These are phyloP conservation scores for Pseudomyrmex gracilis DNA, from an alignment of 1,140 invertebrate species.

Conservation along the genomic window DNA sequence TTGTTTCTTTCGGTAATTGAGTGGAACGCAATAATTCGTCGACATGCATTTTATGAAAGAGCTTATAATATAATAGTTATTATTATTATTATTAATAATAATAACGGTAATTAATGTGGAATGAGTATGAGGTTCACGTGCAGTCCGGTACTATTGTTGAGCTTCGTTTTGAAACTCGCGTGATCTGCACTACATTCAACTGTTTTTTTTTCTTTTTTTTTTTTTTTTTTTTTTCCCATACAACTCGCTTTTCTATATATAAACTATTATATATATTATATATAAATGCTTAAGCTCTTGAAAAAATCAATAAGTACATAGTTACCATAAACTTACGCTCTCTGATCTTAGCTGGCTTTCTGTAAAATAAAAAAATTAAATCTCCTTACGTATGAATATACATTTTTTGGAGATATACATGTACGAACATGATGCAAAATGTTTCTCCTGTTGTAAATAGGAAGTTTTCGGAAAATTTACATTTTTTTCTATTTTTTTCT, in stretches of 20 bases:
- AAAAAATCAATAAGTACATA: constrained; percentile 55
- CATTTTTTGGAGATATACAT: constrained; percentile 23
- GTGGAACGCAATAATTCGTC: constrained; percentile 59
- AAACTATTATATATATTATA: constrained; percentile 24
- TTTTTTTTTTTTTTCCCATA: constrained; percentile 51
- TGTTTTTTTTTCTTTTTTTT: no score
- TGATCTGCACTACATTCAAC: constrained; percentile 63
- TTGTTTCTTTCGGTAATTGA: constrained; percentile 65
- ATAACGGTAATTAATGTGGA: constrained; percentile 16
- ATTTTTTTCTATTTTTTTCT: constrained; percentile 37
- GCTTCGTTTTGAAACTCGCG: constrained; percentile 69
- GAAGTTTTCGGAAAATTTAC: constrained; percentile 9
- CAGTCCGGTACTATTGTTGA: constrained; percentile 68
- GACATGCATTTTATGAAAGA: constrained; percentile 23
- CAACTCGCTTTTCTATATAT: constrained; percentile 38
- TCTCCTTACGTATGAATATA: constrained; percentile 49
- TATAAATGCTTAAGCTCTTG: constrained; percentile 45
- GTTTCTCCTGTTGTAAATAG: constrained; percentile 19
- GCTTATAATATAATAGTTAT: constrained; percentile 58
- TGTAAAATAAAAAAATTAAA: constrained; percentile 48
- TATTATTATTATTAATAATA: constrained; percentile 68
- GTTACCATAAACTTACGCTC: constrained; percentile 25
- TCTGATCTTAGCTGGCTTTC: constrained; percentile 36
- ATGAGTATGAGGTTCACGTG: constrained; percentile 71
- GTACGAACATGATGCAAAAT: not conserved